Evolutionary conservation across 2,888 invertebrate species (phyloP).

Genomic region (Plebejus anna): DNA sequence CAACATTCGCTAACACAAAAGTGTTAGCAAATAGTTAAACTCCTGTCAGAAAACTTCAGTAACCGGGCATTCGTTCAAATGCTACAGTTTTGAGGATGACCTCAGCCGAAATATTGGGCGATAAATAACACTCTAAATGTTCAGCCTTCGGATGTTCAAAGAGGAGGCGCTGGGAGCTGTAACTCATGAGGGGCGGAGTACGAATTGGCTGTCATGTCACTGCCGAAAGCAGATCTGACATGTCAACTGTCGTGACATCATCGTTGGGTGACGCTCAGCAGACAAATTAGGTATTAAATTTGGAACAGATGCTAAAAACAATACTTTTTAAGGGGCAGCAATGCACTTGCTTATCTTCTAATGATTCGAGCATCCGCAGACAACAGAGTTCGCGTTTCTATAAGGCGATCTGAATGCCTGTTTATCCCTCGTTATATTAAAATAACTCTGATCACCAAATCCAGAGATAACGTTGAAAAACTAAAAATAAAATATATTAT

Average conservation of each 20-base stretch:
- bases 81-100: not conserved
- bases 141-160: not conserved
- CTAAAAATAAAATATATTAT: not conserved
- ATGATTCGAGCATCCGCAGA: not conserved
- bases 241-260: not conserved
- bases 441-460: not conserved
- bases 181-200: slow-evolving; percentile 3
- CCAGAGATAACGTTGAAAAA: not conserved
- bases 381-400: not conserved
- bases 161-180: not conserved
- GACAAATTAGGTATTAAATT: not conserved
- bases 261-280: not conserved
- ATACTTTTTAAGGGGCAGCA: not conserved
- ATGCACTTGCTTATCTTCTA: not conserved
- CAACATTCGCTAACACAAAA: no score
- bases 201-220: not conserved
- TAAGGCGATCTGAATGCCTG: not conserved
- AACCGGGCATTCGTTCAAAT: no score
- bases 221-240: not conserved
- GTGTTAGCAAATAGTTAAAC: no score
- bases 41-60: no score
- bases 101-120: not conserved
- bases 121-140: not conserved
- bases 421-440: not conserved
- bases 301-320: not conserved